These are phyloP conservation scores for Bellardia pandia DNA, from an alignment of 2,888 invertebrate species.

Conservation along the genomic window DNA sequence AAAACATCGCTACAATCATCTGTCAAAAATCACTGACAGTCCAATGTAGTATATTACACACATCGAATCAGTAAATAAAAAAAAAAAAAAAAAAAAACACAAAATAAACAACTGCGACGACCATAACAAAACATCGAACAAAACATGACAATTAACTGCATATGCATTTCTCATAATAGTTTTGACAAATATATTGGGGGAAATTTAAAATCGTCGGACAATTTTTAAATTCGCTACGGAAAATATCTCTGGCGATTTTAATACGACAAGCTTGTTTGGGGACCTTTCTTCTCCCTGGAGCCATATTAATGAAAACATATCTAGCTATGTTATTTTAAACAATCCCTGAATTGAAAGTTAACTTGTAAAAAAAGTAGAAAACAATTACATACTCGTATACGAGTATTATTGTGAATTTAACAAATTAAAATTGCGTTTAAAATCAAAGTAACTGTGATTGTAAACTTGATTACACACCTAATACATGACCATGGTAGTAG, in stretches of 20 bases:
- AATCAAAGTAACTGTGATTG: no score
- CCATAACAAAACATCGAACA: slow-evolving; percentile 31
- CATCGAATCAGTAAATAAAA: slow-evolving; percentile 28
- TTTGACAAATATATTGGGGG: slow-evolving; percentile 42
- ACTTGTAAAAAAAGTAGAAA: no score
- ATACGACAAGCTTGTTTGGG: no score
- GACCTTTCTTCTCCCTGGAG: no score
- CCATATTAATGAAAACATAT: no score
- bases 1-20: slow-evolving; percentile 56
- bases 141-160: slow-evolving; percentile 64
- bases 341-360: no score
- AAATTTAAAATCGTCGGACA: background rate
- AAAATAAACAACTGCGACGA: background rate
- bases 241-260: no score
- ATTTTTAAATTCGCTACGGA: no score
- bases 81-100: slow-evolving; percentile 28
- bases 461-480: slow-evolving; percentile 14
- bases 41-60: slow-evolving; percentile 73
- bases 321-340: no score
- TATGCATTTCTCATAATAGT: slow-evolving; percentile 61
- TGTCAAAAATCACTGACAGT: slow-evolving; percentile 40
- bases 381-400: no score
- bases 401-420: no score
- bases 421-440: no score
- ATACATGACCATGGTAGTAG: background rate